phyloP scores from a whole-genome alignment of 2,888 invertebrate species.

The Ichneumoninae sp. region DNA sequence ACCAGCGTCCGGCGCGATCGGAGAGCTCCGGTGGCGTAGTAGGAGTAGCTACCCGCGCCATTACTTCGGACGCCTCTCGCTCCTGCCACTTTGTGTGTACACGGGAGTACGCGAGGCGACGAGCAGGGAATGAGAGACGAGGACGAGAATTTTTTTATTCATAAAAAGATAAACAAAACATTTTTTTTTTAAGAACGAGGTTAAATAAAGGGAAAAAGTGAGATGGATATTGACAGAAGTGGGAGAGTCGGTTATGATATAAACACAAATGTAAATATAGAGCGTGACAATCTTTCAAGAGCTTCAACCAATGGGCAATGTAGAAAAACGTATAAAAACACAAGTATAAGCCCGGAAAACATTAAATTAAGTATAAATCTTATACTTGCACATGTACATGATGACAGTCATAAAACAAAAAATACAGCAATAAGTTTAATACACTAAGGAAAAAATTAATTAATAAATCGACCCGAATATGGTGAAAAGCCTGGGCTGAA shows the following conservation, averaged over 20 bases:
- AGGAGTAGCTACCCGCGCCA: conserved; percentile 81
- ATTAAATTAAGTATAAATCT: too few species aligned
- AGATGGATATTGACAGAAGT: conserved; percentile 58
- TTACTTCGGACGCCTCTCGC: conserved; percentile 74
- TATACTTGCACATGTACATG: too few species aligned
- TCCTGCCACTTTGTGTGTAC: conserved; percentile 63
- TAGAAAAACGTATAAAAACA: too few species aligned
- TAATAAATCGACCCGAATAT: too few species aligned
- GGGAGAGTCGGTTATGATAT: conserved; percentile 53
- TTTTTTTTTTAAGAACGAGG: conserved; percentile 5
- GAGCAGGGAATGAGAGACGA: conserved; percentile 22
- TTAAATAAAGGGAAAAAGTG: conserved; percentile 41
- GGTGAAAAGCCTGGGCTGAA: too few species aligned
- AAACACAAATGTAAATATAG: neutral
- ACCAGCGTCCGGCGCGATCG: conserved; percentile 17
- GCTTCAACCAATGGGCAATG: too few species aligned
- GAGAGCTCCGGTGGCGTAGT: conserved; percentile 69
- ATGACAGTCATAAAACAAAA: too few species aligned
- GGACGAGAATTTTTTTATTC: neutral
- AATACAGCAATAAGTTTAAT: too few species aligned
- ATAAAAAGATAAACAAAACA: conserved; percentile 34
- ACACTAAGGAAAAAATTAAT: too few species aligned
- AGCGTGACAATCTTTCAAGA: too few species aligned
- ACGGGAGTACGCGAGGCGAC: conserved; percentile 41
- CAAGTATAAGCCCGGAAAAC: too few species aligned